Evolutionary conservation across 2,113 vertebrate genomes (phyloP), one percentile per base, ranked within the genome.

Genomic region (Gobius niger): DNA sequence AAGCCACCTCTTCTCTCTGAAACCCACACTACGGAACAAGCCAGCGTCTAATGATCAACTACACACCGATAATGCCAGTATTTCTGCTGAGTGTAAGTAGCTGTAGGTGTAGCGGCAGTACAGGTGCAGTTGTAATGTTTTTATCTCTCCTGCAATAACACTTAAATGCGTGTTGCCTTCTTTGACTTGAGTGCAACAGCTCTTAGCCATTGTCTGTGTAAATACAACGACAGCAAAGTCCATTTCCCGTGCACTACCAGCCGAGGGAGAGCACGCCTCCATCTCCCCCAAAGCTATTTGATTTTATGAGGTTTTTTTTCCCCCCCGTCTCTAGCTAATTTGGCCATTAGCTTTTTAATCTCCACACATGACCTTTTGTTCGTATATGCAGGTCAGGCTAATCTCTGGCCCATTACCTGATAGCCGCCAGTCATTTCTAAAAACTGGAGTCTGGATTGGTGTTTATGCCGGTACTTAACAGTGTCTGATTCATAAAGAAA

Each of bases 341-440:
- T 71, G 75, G 83, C 78, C 59, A 72, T 86, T 82, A 78, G 54
- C 75, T 63, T 73, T 85, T 71, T 83, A 76, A 81, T 70, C 73
- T 73, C 42, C 18, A 72, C 80, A 82, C 5, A 34, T 88, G 85
- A 87, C 85, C 81, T 83, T 90, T 83, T 82, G 73, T 81, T 67
- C 72, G 44, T 78, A 78, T 80, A 81, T 64, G 69, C 56, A 44
- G 57, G 72, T 54, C 75, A 15, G 50, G 59, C 68, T 77, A 83
- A 87, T 85, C 72, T 85, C 54, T 81, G 46, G 66, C 52, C 77
- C 74, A 81, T 85, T 84, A 87, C 67, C 71, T 72, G 73, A 83
- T 79, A 56, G 68, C 70, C 24, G 42, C 76, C 74, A 76, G 79
- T 76, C 76, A 79, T 86, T 72, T 80, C 62, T 18, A 59, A 63